Evolutionary conservation across 2,113 vertebrate genomes (phyloP).

Genomic region (Echinops telfairi): DNA sequence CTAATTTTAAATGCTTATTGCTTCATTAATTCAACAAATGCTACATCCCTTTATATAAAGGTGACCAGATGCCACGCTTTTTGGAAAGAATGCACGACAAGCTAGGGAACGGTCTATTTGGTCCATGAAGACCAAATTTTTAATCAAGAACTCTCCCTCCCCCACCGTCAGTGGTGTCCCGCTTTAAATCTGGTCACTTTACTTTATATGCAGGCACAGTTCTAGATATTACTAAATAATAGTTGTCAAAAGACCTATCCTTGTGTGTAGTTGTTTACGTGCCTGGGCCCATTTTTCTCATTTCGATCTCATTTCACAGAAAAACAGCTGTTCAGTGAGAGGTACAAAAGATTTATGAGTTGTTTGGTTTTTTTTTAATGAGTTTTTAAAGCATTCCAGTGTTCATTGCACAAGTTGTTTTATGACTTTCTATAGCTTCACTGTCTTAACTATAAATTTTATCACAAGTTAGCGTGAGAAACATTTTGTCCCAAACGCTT

Average conservation of each 20-base stretch:
- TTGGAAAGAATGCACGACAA: no score
- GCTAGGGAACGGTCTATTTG: no score
- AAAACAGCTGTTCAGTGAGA: background rate
- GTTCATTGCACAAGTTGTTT: constrained; percentile 38
- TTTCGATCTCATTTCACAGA: constrained; percentile 39
- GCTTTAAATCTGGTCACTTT: no score
- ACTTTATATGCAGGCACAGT: background rate
- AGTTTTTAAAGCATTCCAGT: constrained; percentile 22
- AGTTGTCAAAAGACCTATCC: background rate
- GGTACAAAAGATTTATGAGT: constrained; percentile 7
- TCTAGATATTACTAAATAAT: background rate
- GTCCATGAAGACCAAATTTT: no score
- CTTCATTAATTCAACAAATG: constrained; percentile 53
- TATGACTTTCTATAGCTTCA: constrained; percentile 43
- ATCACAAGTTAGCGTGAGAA: constrained; percentile 45
- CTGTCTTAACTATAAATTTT: background rate
- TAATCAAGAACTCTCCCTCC: no score
- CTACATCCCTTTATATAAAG: background rate
- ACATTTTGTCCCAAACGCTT: background rate
- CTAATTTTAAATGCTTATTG: background rate
- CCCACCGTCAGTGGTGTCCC: no score
- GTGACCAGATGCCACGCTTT: no score
- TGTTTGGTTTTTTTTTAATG: background rate
- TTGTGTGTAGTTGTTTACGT: constrained; percentile 36
- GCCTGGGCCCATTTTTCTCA: background rate